Conservation (phyloP, 2,888 invertebrate species). For the Girardia tigrina region DNA sequence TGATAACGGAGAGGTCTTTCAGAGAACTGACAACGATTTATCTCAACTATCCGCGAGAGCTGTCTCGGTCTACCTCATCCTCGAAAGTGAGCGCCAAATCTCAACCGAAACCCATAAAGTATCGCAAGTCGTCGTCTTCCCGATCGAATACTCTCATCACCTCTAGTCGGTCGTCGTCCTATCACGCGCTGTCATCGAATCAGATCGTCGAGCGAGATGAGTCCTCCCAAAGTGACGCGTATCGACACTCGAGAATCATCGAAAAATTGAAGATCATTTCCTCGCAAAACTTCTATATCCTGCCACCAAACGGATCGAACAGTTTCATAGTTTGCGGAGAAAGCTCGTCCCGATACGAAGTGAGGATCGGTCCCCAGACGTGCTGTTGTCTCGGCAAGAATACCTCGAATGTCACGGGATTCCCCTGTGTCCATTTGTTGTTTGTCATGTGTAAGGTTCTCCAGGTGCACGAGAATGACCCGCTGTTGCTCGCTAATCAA, state of each 20-base stretch:
- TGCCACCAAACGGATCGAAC: conserved; percentile 52
- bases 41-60: not conserved
- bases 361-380: conserved; percentile 52
- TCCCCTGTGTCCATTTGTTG: conserved; percentile 50
- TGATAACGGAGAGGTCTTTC: not conserved
- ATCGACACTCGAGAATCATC: not conserved
- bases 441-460: conserved; percentile 53
- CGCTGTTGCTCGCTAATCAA: conserved; percentile 47
- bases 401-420: not conserved
- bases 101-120: not conserved
- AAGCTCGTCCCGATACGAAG: conserved; percentile 51
- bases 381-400: conserved; percentile 50
- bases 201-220: not conserved
- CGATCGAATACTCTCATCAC: not conserved
- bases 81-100: not conserved
- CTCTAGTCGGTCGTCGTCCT: not conserved
- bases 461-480: conserved; percentile 49
- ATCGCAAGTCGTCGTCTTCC: conserved; percentile 9
- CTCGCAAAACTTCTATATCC: conserved; percentile 45
- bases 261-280: conserved; percentile 32
- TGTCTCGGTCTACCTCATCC: conserved; percentile 2
- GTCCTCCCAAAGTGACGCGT: not conserved
- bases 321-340: conserved; percentile 52
- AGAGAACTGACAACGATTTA: conserved; percentile 5
- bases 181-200: conserved; percentile 1